Evolutionary conservation across 2,797 vertebrate genomes (phyloP).

Genomic region (Falco naumanni): DNA sequence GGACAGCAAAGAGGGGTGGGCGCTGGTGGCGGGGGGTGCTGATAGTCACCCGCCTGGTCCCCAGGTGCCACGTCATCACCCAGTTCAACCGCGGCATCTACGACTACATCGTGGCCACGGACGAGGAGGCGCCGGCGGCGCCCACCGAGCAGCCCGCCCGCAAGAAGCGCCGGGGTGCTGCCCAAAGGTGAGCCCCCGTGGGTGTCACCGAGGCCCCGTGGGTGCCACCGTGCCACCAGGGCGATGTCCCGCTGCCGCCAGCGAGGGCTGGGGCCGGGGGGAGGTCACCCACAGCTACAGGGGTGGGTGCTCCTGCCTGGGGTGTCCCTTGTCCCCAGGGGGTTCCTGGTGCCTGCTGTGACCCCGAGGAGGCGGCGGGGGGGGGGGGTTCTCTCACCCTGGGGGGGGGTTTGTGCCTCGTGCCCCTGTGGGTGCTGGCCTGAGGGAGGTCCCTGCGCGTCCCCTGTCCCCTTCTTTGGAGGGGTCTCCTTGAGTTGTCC

Average conservation of each 20-base stretch:
- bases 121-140: slow-evolving; percentile 79
- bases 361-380: background rate
- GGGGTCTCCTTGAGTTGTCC: background rate
- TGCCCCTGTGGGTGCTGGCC: background rate
- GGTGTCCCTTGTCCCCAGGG: background rate
- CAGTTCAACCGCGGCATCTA: slow-evolving; percentile 95
- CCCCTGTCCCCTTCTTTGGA: background rate
- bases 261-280: background rate
- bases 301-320: too few species aligned
- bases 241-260: fast-evolving
- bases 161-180: slow-evolving; percentile 62
- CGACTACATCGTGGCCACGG: slow-evolving; percentile 91
- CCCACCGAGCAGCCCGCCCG: slow-evolving; percentile 44
- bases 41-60: background rate
- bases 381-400: too few species aligned
- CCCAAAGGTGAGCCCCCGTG: slow-evolving; percentile 64
- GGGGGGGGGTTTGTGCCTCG: background rate
- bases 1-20: background rate
- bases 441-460: too few species aligned
- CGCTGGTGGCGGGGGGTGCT: fast-evolving
- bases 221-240: too few species aligned
- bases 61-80: slow-evolving; percentile 91
- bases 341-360: background rate
- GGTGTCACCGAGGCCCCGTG: background rate
- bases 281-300: too few species aligned